Evolutionary conservation across 2,888 invertebrate species (phyloP).

Genomic region (Blomia tropicalis): DNA sequence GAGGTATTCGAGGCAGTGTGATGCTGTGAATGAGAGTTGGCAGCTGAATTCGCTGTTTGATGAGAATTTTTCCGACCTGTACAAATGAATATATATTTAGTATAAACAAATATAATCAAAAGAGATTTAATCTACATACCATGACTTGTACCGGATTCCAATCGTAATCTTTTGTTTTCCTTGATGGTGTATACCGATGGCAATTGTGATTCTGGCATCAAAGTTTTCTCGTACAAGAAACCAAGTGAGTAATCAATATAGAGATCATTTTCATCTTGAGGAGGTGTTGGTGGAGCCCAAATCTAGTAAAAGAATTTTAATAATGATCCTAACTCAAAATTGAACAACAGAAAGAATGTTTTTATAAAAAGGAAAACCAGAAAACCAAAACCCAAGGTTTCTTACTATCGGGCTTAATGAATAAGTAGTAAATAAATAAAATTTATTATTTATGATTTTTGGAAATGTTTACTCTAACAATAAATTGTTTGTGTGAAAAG

Average conservation of each 20-base stretch:
- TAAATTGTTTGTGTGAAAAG: constrained; percentile 7
- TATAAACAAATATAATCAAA: too few relatives aligned
- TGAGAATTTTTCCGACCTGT: constrained; percentile 33
- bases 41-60: neutral
- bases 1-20: neutral
- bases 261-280: constrained; percentile 75
- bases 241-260: constrained; percentile 70
- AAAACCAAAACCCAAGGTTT: too few relatives aligned
- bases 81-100: neutral
- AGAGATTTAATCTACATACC: neutral
- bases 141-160: constrained; percentile 38
- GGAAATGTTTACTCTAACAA: constrained; percentile 40
- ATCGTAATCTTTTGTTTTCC: constrained; percentile 53
- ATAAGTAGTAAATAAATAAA: constrained; percentile 1
- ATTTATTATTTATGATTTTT: neutral
- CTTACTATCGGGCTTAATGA: too few relatives aligned
- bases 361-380: neutral
- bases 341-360: neutral
- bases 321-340: constrained; percentile 1
- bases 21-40: neutral
- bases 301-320: constrained; percentile 36
- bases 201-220: constrained; percentile 59
- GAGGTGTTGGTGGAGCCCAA: constrained; percentile 95
- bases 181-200: constrained; percentile 64
- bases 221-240: constrained; percentile 58